Conservation (phyloP, 2,797 vertebrate genomes). For the Hylomyscus alleni region DNA sequence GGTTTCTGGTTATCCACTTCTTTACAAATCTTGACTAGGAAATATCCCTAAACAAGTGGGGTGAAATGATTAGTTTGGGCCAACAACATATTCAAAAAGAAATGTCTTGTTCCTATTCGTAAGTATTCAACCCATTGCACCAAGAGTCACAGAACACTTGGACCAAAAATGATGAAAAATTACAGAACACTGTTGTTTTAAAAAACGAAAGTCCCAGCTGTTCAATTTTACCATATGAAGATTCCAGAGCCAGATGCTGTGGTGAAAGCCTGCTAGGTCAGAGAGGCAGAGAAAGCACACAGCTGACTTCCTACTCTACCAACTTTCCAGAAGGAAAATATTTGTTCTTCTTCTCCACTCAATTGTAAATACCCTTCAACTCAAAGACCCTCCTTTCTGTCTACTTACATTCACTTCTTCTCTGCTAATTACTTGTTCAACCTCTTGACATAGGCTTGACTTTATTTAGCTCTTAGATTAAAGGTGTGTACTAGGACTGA, state of each 20-base stretch:
- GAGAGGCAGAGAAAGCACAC: background rate
- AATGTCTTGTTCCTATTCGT: background rate
- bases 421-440: background rate
- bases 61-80: background rate
- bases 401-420: background rate
- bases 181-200: background rate
- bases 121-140: slow-evolving; percentile 26
- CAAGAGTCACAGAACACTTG: slow-evolving; percentile 25
- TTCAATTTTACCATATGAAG: background rate
- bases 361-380: background rate
- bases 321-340: background rate
- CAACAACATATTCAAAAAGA: slow-evolving; percentile 24
- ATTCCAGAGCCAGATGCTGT: background rate
- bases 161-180: slow-evolving; percentile 46
- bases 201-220: background rate
- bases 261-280: background rate
- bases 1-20: background rate
- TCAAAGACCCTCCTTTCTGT: background rate
- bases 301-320: background rate
- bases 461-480: background rate
- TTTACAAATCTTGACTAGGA: slow-evolving; percentile 51
- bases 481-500: background rate
- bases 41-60: background rate
- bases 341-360: background rate
- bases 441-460: background rate